phyloP scores from a whole-genome alignment of 2,888 invertebrate genomes.

The Pristionchus japonicus region DNA sequence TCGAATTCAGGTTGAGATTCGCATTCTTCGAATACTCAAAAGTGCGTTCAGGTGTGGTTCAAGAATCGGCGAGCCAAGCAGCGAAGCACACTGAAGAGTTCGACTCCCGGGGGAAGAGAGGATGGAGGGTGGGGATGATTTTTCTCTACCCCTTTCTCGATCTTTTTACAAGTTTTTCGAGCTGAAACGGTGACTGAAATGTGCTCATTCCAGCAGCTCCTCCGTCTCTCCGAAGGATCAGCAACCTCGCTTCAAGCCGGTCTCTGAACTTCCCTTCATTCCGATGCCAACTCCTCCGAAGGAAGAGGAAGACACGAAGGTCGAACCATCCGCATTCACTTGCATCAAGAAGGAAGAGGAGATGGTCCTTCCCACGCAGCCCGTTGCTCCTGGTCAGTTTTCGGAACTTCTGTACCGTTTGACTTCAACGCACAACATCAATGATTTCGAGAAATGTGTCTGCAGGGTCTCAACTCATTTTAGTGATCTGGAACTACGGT shows the following conservation, averaged over 20 bases:
- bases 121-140: neutral
- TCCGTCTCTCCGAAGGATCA: neutral
- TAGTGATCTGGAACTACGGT: too few relatives aligned
- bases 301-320: neutral
- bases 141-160: neutral
- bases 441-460: too few relatives aligned
- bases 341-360: neutral
- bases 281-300: constrained; percentile 32
- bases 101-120: neutral
- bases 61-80: constrained; percentile 38
- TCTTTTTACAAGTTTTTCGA: neutral
- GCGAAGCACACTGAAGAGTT: neutral
- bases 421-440: too few relatives aligned
- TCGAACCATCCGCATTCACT: neutral
- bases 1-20: constrained; percentile 34
- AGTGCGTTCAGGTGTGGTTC: constrained; percentile 46
- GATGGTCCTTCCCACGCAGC: neutral
- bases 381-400: neutral
- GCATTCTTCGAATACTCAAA: too few relatives aligned
- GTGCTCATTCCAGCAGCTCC: neutral
- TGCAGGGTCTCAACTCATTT: too few relatives aligned
- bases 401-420: neutral
- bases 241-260: neutral
- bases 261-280: neutral
- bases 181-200: too few relatives aligned